Conservation (phyloP, 1,140 invertebrate species). For the Drosophila santomea region DNA sequence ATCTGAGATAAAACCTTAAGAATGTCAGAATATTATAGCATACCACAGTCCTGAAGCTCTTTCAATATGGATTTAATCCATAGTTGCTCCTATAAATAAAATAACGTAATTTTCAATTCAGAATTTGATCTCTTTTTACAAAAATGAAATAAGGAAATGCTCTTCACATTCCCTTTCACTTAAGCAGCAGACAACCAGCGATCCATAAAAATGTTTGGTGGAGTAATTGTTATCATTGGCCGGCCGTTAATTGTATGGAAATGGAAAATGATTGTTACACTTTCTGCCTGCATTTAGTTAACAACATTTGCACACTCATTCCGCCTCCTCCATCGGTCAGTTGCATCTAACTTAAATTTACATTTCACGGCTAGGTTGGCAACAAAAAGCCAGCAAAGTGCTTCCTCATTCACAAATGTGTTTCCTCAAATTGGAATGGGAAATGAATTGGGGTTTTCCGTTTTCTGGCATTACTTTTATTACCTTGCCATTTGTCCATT, state of each 20-base stretch:
- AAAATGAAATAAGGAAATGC: too few species aligned
- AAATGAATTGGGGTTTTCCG: slow-evolving; percentile 11
- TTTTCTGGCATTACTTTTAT: neutral
- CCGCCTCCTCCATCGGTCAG: slow-evolving; percentile 34
- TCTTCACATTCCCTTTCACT: slow-evolving; percentile 3
- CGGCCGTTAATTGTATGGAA: slow-evolving; percentile 68
- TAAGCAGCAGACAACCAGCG: slow-evolving; percentile 22
- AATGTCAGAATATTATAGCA: too few species aligned
- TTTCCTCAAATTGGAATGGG: slow-evolving; percentile 28
- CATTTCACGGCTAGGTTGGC: slow-evolving; percentile 72
- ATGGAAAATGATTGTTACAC: slow-evolving; percentile 67
- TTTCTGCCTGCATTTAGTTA: slow-evolving; percentile 58
- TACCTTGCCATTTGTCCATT: neutral
- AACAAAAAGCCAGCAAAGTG: slow-evolving; percentile 16
- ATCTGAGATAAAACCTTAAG: neutral
- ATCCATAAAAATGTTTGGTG: slow-evolving; percentile 36
- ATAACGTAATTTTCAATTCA: too few species aligned
- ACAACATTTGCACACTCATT: slow-evolving; percentile 51
- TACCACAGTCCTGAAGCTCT: too few species aligned
- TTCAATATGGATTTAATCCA: too few species aligned
- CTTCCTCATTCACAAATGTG: slow-evolving; percentile 29
- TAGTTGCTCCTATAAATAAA: too few species aligned
- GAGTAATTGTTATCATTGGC: slow-evolving; percentile 39
- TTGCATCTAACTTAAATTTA: slow-evolving; percentile 66
- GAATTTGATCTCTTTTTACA: neutral